A percentile compares a stretch with the other conserved stretches of the same genome.
phyloP scores from a whole-genome alignment of 2,797 vertebrate species.

The Nyctibius grandis region DNA sequence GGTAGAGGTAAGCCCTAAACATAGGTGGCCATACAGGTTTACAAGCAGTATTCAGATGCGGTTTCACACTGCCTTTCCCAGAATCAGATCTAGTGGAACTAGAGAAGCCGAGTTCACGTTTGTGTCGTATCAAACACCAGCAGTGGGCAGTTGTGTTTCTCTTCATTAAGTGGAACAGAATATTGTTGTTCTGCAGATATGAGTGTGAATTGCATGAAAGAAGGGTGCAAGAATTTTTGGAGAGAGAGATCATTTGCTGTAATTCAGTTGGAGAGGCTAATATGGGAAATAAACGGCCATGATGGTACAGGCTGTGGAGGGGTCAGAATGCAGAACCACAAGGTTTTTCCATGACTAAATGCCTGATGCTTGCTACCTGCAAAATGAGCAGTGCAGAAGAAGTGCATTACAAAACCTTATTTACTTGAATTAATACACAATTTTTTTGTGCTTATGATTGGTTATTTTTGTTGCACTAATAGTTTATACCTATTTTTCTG shows the following conservation, averaged over 20 bases:
- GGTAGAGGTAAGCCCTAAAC: conserved; percentile 85
- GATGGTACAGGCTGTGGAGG: not conserved
- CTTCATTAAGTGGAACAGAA: not conserved
- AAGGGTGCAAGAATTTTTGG: not conserved
- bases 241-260: not conserved
- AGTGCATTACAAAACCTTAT: not conserved
- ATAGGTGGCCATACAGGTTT: not conserved
- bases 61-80: not conserved
- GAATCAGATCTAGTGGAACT: not conserved
- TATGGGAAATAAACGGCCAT: not conserved
- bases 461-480: not conserved
- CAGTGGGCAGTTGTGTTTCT: not conserved
- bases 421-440: not conserved
- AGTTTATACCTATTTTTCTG: not conserved
- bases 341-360: not conserved
- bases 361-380: not conserved
- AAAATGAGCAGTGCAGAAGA: not conserved
- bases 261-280: not conserved
- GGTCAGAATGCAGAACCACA: not conserved
- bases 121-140: not conserved
- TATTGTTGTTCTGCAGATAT: not conserved
- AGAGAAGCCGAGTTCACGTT: not conserved
- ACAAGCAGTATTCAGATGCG: not conserved
- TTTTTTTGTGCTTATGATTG: not conserved
- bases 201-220: not conserved